phyloP scores from a whole-genome alignment of 2,113 vertebrate genomes.

The Pelecanoides urinatrix region DNA sequence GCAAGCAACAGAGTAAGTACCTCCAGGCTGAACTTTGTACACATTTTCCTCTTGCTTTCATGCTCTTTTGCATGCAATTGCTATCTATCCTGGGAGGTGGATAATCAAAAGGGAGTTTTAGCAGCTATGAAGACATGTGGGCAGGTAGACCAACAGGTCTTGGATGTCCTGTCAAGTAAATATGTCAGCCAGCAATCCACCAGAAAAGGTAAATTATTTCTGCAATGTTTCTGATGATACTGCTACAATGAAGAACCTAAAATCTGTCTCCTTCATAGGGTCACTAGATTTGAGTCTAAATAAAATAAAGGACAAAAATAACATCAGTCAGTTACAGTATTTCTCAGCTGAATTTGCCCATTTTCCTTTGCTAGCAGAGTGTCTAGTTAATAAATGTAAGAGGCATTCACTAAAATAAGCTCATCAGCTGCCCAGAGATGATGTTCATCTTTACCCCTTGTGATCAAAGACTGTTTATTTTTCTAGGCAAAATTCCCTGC shows the following conservation, averaged over 20 bases:
- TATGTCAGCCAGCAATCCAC: constrained; percentile 20
- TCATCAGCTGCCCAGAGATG: background rate
- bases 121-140: background rate
- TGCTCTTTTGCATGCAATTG: background rate
- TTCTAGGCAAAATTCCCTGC: background rate
- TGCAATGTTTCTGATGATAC: background rate
- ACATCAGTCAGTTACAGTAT: background rate
- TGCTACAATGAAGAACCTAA: background rate
- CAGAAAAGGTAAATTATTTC: background rate
- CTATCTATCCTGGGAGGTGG: background rate
- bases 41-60: background rate
- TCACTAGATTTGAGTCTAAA: background rate
- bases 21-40: background rate
- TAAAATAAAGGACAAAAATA: background rate
- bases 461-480: background rate
- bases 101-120: background rate
- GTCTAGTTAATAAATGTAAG: background rate
- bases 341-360: background rate
- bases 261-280: background rate
- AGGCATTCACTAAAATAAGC: background rate
- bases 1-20: background rate
- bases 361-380: background rate
- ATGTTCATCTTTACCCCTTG: background rate
- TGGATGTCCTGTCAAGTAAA: background rate
- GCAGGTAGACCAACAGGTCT: background rate